Base-by-base conservation (phyloP, 2,888 invertebrate species). In the Sarcophaga variegata region DNA sequence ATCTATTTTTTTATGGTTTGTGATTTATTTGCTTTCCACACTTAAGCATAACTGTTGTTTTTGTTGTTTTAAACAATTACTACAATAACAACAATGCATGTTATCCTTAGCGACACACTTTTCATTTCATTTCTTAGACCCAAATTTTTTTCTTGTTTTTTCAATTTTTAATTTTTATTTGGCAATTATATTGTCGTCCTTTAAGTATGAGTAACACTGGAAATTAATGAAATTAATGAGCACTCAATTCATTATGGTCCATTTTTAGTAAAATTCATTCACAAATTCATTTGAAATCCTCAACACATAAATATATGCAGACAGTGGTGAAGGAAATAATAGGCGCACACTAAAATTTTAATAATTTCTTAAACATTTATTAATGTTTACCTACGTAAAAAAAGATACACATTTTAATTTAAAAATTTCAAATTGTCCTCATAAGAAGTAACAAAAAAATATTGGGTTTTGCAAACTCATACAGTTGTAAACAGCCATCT, bases 1-100 rank as follows among this genome's bases (percentile, higher is more conserved):
- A 11, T 70, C 10, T 49, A 54, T 63, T 49, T 5, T 37, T 67
- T 20, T 67, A 4, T 60, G 6, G 70, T 76, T 63, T 74, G 45
- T 45, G 74, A 79, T 83, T 79, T 83, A 79, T 83, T 83, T 83
- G 63, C 27, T 83, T 83, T 79, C 78, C 22, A 79, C 83, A 83
- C 78, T 77, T 79, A 59, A 74, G 62, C 54, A 5, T 60, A 59
- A 14, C 59, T 71, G n/a, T 45, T 72, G n/a, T 60, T 66, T 37
- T 60, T 71, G 14, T 45, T 72, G n/a, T 66, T 66, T 37, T 47
- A 47, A 49, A 49, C 20, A 47, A 45, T 69, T 62, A 8, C 20
- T 75, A 22, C 22, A 67, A 37, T n/a, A n/a, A 59, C 22, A 27
- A 17, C 27, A 17, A 62, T 63, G 63, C 20, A 82, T 59, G 60